Evolutionary conservation across 92 coral and sea anemone species (phyloP).

Genomic region (Porites rus): DNA sequence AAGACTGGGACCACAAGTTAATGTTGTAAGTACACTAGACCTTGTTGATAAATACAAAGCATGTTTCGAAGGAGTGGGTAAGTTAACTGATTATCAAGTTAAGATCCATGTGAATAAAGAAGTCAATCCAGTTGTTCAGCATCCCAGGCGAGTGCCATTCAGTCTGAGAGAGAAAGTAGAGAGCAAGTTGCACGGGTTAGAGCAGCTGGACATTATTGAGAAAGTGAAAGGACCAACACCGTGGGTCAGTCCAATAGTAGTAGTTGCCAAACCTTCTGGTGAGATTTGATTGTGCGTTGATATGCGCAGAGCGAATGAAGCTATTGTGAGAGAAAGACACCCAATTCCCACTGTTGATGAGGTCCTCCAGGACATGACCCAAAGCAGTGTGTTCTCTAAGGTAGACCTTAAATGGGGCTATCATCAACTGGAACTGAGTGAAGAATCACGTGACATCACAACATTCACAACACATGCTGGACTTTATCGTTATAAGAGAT

Average conservation of each 20-base stretch:
- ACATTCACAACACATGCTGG: no score
- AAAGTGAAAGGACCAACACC: no score
- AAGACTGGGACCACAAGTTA: constrained; percentile 39
- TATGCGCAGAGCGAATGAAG: constrained; percentile 10
- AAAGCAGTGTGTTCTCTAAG: constrained; percentile 16
- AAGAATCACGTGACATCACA: no score
- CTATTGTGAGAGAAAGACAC: no score
- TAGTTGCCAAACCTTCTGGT: constrained; percentile 37
- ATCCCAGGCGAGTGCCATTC: constrained; percentile 39
- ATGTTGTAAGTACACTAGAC: constrained; percentile 29
- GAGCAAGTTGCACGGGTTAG: constrained; percentile 23
- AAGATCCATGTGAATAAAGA: constrained; percentile 29
- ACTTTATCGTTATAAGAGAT: no score
- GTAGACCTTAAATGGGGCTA: constrained; percentile 4
- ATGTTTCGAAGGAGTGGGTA: no score
- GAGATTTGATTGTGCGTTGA: background rate
- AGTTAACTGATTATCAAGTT: constrained; percentile 15
- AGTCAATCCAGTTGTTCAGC: constrained; percentile 44
- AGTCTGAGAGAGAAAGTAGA: constrained; percentile 42
- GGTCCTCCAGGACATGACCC: no score
- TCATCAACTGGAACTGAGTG: no score
- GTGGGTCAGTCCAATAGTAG: no score
- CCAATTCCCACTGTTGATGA: no score
- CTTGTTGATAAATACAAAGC: no score
- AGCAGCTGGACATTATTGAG: constrained; percentile 36